These are phyloP conservation scores for Sphinx pinastri DNA, from an alignment of 2,888 invertebrate genomes.

Conservation along the genomic window DNA sequence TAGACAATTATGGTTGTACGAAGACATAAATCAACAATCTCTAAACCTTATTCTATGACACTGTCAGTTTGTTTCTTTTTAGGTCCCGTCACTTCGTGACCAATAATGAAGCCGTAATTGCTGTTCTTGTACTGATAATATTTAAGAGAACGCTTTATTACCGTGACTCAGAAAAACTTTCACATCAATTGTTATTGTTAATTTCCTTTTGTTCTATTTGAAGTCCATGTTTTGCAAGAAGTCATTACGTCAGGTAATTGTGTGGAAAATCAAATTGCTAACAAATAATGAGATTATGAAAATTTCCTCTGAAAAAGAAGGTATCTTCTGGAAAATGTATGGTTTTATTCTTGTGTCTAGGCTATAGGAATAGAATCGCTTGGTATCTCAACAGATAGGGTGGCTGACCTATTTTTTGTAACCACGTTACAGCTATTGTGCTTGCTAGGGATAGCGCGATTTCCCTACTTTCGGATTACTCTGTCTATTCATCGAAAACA, in stretches of 20 bases:
- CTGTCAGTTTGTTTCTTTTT: neutral
- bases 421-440: too few relatives aligned
- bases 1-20: neutral
- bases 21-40: neutral
- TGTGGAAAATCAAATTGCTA: neutral
- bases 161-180: slow-evolving; percentile 1
- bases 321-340: neutral
- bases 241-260: neutral
- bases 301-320: too few relatives aligned
- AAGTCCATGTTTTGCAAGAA: neutral
- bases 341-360: too few relatives aligned
- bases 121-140: slow-evolving; percentile 9
- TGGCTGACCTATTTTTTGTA: too few relatives aligned
- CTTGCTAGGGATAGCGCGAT: too few relatives aligned
- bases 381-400: too few relatives aligned
- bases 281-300: neutral
- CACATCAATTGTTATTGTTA: neutral
- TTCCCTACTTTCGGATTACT: too few relatives aligned
- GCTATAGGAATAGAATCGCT: too few relatives aligned
- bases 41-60: neutral
- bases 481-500: too few relatives aligned
- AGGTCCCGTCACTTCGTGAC: slow-evolving; percentile 7
- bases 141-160: slow-evolving; percentile 1
- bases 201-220: slow-evolving; percentile 8
- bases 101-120: slow-evolving; percentile 9